Evolutionary conservation across 2,888 invertebrate genomes (phyloP).

Genomic region (Gymnoscelis rufifasciata): DNA sequence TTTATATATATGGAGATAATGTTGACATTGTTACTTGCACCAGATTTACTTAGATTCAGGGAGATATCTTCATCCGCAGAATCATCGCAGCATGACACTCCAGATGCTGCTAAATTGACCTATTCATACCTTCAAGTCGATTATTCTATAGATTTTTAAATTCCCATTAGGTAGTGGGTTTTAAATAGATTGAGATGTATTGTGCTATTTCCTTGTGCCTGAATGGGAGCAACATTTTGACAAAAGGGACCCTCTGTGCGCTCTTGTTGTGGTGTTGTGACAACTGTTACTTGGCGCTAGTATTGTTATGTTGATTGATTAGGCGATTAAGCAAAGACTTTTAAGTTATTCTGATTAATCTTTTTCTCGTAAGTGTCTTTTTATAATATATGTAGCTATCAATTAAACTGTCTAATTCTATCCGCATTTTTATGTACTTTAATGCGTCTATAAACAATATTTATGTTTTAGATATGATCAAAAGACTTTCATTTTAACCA

Average conservation of each 20-base stretch:
- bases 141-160: conserved; percentile 10
- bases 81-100: conserved; percentile 25
- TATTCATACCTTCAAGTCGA: conserved; percentile 8
- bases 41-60: conserved; percentile 7
- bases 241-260: conserved; percentile 27
- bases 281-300: conserved; percentile 37
- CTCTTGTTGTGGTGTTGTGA: conserved; percentile 41
- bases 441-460: no score
- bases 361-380: no score
- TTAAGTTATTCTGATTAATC: no score
- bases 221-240: conserved; percentile 20
- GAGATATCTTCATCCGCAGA: conserved; percentile 16
- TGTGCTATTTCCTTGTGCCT: conserved; percentile 14
- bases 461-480: no score
- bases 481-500: no score
- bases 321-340: conserved; percentile 35
- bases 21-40: conserved; percentile 7
- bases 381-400: no score
- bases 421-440: no score
- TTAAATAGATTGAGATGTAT: conserved; percentile 19
- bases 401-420: no score
- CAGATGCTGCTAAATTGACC: conserved; percentile 18
- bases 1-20: conserved; percentile 11
- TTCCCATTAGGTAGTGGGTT: conserved; percentile 14
- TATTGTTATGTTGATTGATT: conserved; percentile 47